Percentiles rank a stretch among this genome's conserved stretches.
Conservation (phyloP, 2,113 vertebrate genomes). For the Peromyscus polionotus region DNA sequence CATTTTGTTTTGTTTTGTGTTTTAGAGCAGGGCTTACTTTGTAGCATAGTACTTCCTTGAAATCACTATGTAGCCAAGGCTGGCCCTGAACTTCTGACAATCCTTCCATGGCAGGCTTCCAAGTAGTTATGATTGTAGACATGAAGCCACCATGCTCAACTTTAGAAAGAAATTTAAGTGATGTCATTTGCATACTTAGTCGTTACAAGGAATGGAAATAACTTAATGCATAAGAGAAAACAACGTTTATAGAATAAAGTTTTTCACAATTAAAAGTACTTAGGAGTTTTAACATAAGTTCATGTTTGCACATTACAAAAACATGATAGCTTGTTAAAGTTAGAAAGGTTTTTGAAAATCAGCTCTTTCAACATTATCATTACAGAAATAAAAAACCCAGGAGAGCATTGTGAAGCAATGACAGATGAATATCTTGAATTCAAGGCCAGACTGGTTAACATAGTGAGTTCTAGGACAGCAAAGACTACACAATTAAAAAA, state of each 20-base stretch:
- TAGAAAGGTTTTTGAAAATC: not conserved
- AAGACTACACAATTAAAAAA: not conserved
- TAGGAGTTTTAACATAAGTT: not conserved
- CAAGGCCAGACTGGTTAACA: not conserved
- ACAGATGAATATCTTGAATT: not conserved
- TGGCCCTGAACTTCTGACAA: not conserved
- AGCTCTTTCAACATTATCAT: not conserved
- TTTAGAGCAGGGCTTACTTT: too few species aligned
- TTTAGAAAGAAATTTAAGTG: conserved; percentile 39
- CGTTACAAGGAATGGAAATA: not conserved
- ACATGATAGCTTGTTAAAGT: not conserved
- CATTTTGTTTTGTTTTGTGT: too few species aligned
- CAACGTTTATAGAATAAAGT: not conserved
- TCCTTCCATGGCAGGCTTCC: not conserved
- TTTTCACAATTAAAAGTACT: not conserved
- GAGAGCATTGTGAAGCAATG: not conserved
- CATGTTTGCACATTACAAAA: conserved; percentile 42
- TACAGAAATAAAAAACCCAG: conserved; percentile 46
- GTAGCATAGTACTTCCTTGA: not conserved
- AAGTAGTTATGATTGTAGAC: not conserved
- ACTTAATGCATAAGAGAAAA: not conserved
- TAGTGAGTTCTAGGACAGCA: not conserved
- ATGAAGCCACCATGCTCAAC: not conserved
- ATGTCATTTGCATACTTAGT: not conserved
- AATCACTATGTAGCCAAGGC: not conserved